Evolutionary conservation across 2,888 invertebrate species (phyloP).

Genomic region (Oscheius myriophilus): DNA sequence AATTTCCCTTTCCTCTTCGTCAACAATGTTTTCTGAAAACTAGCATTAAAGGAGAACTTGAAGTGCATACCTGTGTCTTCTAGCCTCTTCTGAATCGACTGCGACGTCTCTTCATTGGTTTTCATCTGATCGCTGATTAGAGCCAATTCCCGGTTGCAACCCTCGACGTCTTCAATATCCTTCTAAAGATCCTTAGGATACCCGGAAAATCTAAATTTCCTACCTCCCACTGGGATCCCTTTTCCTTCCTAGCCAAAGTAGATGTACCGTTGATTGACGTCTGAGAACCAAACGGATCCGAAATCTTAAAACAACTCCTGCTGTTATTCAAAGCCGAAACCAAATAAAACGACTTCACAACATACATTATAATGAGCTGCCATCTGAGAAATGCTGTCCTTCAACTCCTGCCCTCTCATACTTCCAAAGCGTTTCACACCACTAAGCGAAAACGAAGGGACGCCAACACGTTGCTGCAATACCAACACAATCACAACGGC

Average conservation of each 20-base stretch:
- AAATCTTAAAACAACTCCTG: constrained; percentile 2
- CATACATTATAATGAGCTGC: constrained; percentile 47
- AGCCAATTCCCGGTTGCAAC: constrained; percentile 42
- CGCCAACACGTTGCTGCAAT: constrained; percentile 29
- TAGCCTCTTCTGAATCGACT: constrained; percentile 39
- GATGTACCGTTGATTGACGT: not conserved
- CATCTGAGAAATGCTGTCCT: constrained; percentile 57
- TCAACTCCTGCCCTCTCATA: constrained; percentile 63
- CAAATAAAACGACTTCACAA: not conserved
- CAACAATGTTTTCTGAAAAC: constrained; percentile 45
- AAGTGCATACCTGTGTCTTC: constrained; percentile 32
- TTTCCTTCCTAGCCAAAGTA: constrained; percentile 57
- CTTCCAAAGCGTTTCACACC: constrained; percentile 62
- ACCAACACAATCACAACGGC: constrained; percentile 25
- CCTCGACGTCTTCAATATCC: constrained; percentile 52
- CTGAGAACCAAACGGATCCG: constrained; percentile 27
- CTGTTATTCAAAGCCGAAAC: not conserved
- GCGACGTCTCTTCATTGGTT: constrained; percentile 43
- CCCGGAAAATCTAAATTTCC: not conserved
- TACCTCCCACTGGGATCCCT: constrained; percentile 53
- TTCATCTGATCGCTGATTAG: constrained; percentile 39
- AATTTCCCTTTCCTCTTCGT: constrained; percentile 50
- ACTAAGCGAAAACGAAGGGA: constrained; percentile 6
- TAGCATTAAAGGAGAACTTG: not conserved
- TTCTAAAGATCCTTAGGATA: constrained; percentile 34